Evolutionary conservation across 2,888 invertebrate genomes (phyloP).

Genomic region (Theodoxus fluviatilis): DNA sequence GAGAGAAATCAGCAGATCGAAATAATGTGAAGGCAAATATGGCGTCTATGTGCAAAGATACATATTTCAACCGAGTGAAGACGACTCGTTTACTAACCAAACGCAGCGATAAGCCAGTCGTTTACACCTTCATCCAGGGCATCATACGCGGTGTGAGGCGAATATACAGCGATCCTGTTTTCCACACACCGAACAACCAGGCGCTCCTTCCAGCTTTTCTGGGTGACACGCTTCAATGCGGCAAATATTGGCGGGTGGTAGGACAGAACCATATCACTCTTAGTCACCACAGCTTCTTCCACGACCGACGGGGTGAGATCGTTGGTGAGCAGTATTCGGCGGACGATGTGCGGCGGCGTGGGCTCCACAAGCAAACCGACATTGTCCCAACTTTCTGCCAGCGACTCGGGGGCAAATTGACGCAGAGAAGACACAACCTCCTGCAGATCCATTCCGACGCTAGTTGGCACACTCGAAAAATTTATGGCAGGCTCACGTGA

Average conservation of each 20-base stretch:
- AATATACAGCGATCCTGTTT: constrained; percentile 86
- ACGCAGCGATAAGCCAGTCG: constrained; percentile 86
- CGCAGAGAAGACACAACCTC: constrained; percentile 44
- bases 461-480: not conserved
- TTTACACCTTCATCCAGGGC: constrained; percentile 84
- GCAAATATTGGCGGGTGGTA: constrained; percentile 96
- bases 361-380: constrained; percentile 91
- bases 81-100: constrained; percentile 65
- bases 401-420: constrained; percentile 45
- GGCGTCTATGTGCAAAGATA: not conserved
- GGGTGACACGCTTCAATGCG: constrained; percentile 80
- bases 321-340: constrained; percentile 81
- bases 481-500: too few species aligned
- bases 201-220: constrained; percentile 76
- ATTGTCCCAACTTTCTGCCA: constrained; percentile 84
- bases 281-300: constrained; percentile 74
- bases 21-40: not conserved
- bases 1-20: not conserved
- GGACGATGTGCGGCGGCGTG: constrained; percentile 65
- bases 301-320: constrained; percentile 89
- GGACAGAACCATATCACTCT: constrained; percentile 82
- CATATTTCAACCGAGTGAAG: too few species aligned
- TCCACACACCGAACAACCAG: constrained; percentile 81
- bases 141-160: constrained; percentile 93
- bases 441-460: constrained; percentile 38